A percentile compares a stretch with the other conserved stretches of the same genome.
phyloP scores from a whole-genome alignment of 2,113 vertebrate genomes.

The Zootoca vivipara region DNA sequence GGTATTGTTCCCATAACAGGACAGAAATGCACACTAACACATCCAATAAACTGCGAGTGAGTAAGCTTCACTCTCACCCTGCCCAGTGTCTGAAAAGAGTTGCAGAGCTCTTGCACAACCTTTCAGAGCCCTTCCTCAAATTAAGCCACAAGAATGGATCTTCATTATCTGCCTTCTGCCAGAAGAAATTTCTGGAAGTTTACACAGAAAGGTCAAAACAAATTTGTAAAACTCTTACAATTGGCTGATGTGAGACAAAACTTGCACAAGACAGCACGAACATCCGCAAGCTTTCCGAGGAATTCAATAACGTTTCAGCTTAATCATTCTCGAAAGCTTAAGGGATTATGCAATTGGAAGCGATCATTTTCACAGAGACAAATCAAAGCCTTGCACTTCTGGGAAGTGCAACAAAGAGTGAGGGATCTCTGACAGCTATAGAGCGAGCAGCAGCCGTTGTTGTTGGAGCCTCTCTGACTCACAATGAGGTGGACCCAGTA shows the following conservation, averaged over 20 bases:
- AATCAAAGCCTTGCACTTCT: slow-evolving; percentile 21
- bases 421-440: slow-evolving; percentile 25
- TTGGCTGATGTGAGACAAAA: background rate
- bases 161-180: background rate
- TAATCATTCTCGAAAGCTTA: slow-evolving; percentile 30
- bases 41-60: background rate
- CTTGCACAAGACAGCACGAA: background rate
- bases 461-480: slow-evolving; percentile 22
- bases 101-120: background rate
- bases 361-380: slow-evolving; percentile 22
- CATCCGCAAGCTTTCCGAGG: background rate
- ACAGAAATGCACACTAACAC: background rate
- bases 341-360: background rate
- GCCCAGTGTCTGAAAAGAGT: background rate
- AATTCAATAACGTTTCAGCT: slow-evolving; percentile 14
- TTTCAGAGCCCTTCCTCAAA: background rate
- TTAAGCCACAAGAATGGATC: background rate
- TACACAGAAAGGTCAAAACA: background rate
- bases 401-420: slow-evolving; percentile 30
- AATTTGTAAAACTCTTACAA: background rate
- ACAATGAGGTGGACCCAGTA: background rate
- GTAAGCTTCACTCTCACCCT: background rate
- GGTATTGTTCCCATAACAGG: background rate
- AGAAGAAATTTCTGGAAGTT: background rate
- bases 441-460: background rate